Base-by-base conservation (phyloP, 92 coral and sea anemone species). In the Porites evermanni region DNA sequence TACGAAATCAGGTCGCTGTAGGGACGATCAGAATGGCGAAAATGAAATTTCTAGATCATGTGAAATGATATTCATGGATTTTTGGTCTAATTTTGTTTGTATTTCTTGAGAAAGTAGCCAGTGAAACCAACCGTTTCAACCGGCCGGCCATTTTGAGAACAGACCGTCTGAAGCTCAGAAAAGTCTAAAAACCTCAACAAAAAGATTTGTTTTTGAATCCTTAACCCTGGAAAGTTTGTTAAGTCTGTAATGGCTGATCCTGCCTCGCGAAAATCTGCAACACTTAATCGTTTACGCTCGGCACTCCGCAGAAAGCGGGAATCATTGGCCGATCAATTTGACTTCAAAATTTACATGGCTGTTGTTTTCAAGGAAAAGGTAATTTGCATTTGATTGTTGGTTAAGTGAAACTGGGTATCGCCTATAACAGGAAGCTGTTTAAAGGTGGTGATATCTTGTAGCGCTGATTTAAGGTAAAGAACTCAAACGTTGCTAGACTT, bases 361-460 rank as follows among this genome's bases (percentile, higher is more conserved):
- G 93, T 96, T 75, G 95, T 96, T 79, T 96, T 96, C 88, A 94
- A 92, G 82, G 98, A 96, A 24, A 96, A 96, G 98, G 98, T 96
- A 19, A 54, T 29, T n/a, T 23, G 6, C 9, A 32, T 8, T 65
- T 26, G 8, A 51, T 80, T 2, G 69, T 70, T 58, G 1, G 59
- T 56, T 50, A n/a, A 32, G 61, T 56, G 14, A 56, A 56, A 56
- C 16, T 56, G 4, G 47, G 47, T 38, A 38, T 38, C 6, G 47
- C 47, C 47, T 38, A 38, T 38, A 38, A 4, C 47, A 38, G 47
- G 47, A 38, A 38, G 47, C 47, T 38, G 47, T 38, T 38, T 38
- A 38, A 38, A 38, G 5, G 47, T 38, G 47, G 6, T 38, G 47
- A 38, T 38, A 38, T 38, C 47, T 38, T 38, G 47, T 4, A 38